Base-by-base conservation (phyloP, 2,888 invertebrate genomes). In the Drosophila prolongata region DNA sequence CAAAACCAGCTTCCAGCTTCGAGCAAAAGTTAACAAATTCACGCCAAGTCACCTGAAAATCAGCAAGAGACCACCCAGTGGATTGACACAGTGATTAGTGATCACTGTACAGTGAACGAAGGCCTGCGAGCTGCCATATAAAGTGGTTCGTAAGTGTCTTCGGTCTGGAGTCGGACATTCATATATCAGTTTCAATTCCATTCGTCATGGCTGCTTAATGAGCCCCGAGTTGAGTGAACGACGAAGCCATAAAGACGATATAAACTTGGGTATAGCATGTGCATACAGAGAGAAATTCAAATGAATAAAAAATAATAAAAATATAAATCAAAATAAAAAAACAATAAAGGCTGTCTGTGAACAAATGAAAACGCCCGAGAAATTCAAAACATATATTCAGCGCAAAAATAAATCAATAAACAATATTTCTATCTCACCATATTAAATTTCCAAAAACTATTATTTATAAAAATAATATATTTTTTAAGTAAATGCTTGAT, bases 161-260 rank as follows among this genome's bases (percentile, higher is more conserved):
- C 59, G 24, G 44, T 49, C 65, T 55, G 24, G 24, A 72, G 57
- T 56, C 53, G 52, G 42, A 52, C 14, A 84, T 69, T 76, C 89
- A 86, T 89, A 85, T 80, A 89, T 89, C 89, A 86, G 89, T 83
- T 88, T 83, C 84, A 77, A 77, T 79, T 78, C 76, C 85, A 91
- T 90, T 91, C 91, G 90, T 91, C 91, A 89, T 81, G 90, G 90
- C 88, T 86, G 90, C 90, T 90, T 90, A 90, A 91, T 90, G 90
- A 91, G 90, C 77, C 68, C 58, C 68, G 62, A 83, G 80, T 88
- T 77, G 78, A 83, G 57, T 69, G 76, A 84, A 85, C 87, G 89
- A 71, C 62, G 75, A 54, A 66, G 72, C 75, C 62, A 53, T 68
- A 80, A 56, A 58, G 44, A 34, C 47, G 58, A 50, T 43, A 61